phyloP scores from a whole-genome alignment of 2,113 vertebrate species.

The Gavia stellata region DNA sequence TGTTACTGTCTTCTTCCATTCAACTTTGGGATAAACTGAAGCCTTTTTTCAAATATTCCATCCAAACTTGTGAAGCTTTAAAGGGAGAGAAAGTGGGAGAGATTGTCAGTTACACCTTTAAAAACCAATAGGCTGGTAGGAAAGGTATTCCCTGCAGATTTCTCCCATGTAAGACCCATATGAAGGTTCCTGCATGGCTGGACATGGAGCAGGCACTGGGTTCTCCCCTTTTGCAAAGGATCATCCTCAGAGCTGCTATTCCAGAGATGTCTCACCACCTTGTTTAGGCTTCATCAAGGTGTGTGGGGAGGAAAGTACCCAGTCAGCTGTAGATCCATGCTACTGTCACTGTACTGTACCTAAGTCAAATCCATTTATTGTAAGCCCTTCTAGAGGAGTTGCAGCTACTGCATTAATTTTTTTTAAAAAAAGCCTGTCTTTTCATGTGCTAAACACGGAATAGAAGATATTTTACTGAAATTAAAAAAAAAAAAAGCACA shows the following conservation, averaged over 20 bases:
- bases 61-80: neutral
- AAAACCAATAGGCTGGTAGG: neutral
- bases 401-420: neutral
- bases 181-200: neutral
- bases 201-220: neutral
- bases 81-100: neutral
- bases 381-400: neutral
- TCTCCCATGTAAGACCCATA: neutral
- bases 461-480: slow-evolving; percentile 20
- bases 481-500: neutral
- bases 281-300: neutral
- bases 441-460: neutral
- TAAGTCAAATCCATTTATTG: neutral
- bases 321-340: neutral
- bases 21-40: neutral
- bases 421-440: neutral
- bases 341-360: neutral
- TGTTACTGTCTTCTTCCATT: neutral
- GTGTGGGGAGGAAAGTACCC: neutral
- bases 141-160: neutral
- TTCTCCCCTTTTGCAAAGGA: neutral
- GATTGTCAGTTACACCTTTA: neutral
- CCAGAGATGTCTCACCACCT: neutral
- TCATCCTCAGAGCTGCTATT: neutral
- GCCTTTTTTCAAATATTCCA: neutral